A percentile compares a stretch with the other conserved stretches of the same genome.
Evolutionary conservation across 2,113 vertebrate species (phyloP).

Genomic region (Pimephales promelas): DNA sequence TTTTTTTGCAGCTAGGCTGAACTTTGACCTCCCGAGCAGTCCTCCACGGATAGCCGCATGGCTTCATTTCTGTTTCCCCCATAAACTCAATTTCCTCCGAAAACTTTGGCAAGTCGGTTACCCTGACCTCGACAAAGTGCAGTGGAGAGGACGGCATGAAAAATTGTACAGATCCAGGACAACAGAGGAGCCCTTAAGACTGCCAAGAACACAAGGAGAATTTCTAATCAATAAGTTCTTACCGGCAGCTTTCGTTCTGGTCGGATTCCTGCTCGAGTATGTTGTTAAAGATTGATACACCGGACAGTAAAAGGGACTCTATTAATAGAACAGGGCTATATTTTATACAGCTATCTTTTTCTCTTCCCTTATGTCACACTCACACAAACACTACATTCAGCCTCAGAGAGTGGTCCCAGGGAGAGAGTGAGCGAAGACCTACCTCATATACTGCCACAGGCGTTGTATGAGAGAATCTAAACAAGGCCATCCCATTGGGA

Average conservation of each 20-base stretch:
- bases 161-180: constrained; percentile 30
- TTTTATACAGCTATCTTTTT: not conserved
- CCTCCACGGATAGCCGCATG: not conserved
- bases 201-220: constrained; percentile 18
- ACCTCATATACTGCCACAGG: constrained; percentile 82
- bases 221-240: constrained; percentile 13
- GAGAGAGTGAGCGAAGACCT: constrained; percentile 82
- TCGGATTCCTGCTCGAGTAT: constrained; percentile 2
- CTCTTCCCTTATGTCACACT: not conserved
- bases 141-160: constrained; percentile 11
- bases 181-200: constrained; percentile 19
- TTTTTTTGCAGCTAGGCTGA: not conserved
- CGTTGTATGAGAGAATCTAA: constrained; percentile 85
- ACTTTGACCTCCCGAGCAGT: constrained; percentile 33
- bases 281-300: constrained; percentile 32
- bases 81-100: constrained; percentile 7
- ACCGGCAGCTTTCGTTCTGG: constrained; percentile 3
- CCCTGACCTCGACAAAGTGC: constrained; percentile 2
- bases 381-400: constrained; percentile 51
- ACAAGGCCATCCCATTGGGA: constrained; percentile 86
- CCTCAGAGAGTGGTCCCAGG: constrained; percentile 78
- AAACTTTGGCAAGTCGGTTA: constrained; percentile 16
- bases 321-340: constrained; percentile 29
- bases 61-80: not conserved
- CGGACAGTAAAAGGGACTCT: constrained; percentile 28